Evolutionary conservation across 2,888 invertebrate species (phyloP).

Genomic region (Laspeyria flexula): DNA sequence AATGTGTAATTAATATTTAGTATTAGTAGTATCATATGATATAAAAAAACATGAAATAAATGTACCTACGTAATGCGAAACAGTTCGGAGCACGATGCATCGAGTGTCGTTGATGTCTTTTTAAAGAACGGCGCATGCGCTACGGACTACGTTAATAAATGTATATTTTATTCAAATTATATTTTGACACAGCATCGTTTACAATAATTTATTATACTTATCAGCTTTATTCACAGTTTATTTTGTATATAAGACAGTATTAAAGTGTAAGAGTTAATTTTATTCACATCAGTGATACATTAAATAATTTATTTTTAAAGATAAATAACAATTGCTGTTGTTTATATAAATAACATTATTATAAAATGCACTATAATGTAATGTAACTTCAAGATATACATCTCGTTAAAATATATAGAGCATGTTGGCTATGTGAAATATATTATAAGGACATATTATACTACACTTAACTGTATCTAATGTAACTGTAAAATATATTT

Average conservation of each 20-base stretch:
- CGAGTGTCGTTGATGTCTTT: conserved; percentile 59
- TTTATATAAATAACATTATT: no score
- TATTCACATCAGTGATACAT: no score
- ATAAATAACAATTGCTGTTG: no score
- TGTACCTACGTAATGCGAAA: not conserved
- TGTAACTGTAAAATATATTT: conserved; percentile 62
- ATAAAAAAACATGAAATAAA: not conserved
- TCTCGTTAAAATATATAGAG: no score
- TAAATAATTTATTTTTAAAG: no score
- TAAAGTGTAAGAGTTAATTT: no score
- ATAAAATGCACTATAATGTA: no score
- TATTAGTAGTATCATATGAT: not conserved
- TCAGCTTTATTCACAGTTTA: conserved; percentile 13
- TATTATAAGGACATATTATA: conserved; percentile 15
- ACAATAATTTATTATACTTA: conserved; percentile 3
- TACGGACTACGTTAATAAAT: conserved; percentile 12
- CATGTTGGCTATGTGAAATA: no score
- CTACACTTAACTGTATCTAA: conserved; percentile 48
- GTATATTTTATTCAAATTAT: conserved; percentile 8
- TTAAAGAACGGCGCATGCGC: conserved; percentile 35
- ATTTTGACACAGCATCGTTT: conserved; percentile 11
- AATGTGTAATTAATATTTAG: conserved; percentile 3
- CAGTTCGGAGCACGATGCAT: conserved; percentile 2
- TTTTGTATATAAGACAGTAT: not conserved
- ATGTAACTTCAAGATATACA: no score